Evolutionary conservation across 2,113 vertebrate species (phyloP).

Genomic region (Nothobranchius kuhntae): DNA sequence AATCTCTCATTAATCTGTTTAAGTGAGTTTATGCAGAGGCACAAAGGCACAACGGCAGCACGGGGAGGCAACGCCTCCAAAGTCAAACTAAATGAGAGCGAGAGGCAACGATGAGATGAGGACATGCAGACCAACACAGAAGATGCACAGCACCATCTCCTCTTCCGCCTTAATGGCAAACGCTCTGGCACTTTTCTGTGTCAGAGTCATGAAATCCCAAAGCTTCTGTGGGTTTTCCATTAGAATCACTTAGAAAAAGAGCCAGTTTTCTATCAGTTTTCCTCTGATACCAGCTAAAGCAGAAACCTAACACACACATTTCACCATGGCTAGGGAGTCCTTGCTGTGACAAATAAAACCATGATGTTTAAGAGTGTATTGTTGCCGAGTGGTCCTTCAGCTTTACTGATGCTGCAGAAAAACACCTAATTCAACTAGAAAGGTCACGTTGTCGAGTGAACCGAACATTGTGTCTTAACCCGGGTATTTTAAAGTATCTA

Average conservation of each 20-base stretch:
- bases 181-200: constrained; percentile 38
- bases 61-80: constrained; percentile 7
- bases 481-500: constrained; percentile 2
- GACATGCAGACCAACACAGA: constrained; percentile 21
- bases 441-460: constrained; percentile 28
- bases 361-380: background rate
- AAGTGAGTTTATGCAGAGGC: constrained; percentile 5
- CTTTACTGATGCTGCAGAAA: constrained; percentile 14
- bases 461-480: background rate
- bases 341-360: background rate
- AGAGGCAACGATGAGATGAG: constrained; percentile 14
- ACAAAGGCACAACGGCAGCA: constrained; percentile 20
- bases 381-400: background rate
- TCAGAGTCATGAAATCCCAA: constrained; percentile 10
- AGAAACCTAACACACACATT: background rate
- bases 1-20: constrained; percentile 19
- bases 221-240: constrained; percentile 3
- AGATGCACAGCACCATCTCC: constrained; percentile 29
- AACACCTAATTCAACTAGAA: constrained; percentile 17
- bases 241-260: constrained; percentile 35
- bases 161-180: constrained; percentile 44
- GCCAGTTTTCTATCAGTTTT: constrained; percentile 20
- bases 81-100: constrained; percentile 20
- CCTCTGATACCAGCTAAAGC: background rate
- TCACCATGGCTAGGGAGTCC: background rate